Conservation (phyloP, 1,140 invertebrate genomes). For the Neocloeon triangulifer region DNA sequence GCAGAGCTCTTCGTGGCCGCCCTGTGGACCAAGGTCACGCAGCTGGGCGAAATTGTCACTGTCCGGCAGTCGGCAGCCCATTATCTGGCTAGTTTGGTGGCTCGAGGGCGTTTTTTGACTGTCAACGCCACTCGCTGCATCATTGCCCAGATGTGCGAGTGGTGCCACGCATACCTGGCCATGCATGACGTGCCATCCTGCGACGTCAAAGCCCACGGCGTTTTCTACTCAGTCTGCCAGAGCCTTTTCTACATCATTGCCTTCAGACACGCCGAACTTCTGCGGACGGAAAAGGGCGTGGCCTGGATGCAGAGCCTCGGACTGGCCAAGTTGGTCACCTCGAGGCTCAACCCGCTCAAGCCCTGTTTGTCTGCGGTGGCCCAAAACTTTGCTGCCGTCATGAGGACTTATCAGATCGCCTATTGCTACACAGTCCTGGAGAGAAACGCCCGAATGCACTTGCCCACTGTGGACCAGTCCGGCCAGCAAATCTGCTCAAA, state of each 20-base stretch:
- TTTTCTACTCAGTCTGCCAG: conserved; percentile 81
- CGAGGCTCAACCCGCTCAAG: conserved; percentile 63
- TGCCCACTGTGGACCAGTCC: too few relatives aligned
- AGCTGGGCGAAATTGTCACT: conserved; percentile 34
- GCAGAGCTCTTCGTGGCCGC: conserved; percentile 41
- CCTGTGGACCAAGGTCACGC: conserved; percentile 50
- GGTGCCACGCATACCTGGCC: conserved; percentile 55
- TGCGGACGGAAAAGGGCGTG: conserved; percentile 46
- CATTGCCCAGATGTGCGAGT: conserved; percentile 36
- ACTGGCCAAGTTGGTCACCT: conserved; percentile 58
- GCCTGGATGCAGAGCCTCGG: conserved; percentile 57
- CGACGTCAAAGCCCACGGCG: conserved; percentile 42
- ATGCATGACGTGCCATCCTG: conserved; percentile 26
- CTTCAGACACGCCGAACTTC: conserved; percentile 65
- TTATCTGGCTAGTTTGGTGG: conserved; percentile 54
- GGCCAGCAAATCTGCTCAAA: too few relatives aligned
- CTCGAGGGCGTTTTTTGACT: conserved; percentile 29
- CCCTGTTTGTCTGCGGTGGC: conserved; percentile 53
- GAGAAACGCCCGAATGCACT: too few relatives aligned
- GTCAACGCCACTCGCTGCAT: conserved; percentile 34
- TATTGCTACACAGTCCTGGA: conserved; percentile 80
- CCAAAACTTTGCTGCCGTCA: conserved; percentile 62
- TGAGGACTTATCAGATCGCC: conserved; percentile 67
- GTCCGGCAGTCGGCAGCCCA: conserved; percentile 41
- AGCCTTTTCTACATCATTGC: conserved; percentile 74